These are phyloP conservation scores for Erebia aethiops DNA, from an alignment of 2,888 invertebrate genomes.

Conservation along the genomic window DNA sequence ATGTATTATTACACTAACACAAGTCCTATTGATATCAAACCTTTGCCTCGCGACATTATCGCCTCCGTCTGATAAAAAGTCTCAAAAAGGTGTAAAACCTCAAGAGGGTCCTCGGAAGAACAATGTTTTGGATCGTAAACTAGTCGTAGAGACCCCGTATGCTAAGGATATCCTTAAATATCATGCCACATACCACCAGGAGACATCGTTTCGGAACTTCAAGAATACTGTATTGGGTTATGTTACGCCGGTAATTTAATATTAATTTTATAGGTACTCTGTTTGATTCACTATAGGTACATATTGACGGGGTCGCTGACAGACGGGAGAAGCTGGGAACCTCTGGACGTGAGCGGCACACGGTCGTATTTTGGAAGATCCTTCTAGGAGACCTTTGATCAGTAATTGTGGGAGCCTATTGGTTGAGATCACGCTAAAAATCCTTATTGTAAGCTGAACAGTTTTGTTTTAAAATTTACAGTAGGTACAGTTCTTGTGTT, in stretches of 20 bases:
- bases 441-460: no score
- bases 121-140: conserved; percentile 87
- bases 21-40: conserved; percentile 63
- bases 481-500: no score
- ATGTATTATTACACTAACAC: conserved; percentile 61
- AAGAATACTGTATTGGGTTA: conserved; percentile 92
- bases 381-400: background rate
- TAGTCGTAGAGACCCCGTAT: conserved; percentile 86
- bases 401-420: background rate
- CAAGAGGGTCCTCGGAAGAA: conserved; percentile 84
- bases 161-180: conserved; percentile 90
- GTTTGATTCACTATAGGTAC: no score
- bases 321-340: background rate
- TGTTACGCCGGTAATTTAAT: conserved; percentile 89
- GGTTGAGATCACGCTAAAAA: background rate
- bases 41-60: conserved; percentile 74
- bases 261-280: background rate
- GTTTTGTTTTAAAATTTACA: no score
- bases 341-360: background rate
- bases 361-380: background rate
- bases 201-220: conserved; percentile 86
- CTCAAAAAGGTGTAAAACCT: conserved; percentile 72
- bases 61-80: conserved; percentile 74
- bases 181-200: conserved; percentile 88
- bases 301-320: background rate